Percentiles rank a stretch among this genome's conserved stretches.
Conservation (phyloP, 2,797 vertebrate species). For the Pseudopleuronectes americanus region DNA sequence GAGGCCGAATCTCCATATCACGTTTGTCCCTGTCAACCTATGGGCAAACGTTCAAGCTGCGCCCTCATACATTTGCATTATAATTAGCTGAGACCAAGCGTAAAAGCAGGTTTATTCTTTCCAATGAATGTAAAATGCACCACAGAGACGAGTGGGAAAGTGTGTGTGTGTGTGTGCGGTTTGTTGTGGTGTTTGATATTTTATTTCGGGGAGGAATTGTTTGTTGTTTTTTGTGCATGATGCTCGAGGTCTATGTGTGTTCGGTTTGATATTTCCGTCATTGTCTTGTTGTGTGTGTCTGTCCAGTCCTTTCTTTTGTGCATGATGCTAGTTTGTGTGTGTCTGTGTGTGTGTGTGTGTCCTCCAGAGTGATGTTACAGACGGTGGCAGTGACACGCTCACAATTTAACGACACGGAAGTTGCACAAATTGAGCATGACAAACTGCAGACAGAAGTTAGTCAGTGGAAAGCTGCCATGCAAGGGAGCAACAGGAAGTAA, state of each 20-base stretch:
- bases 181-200: constrained; percentile 38
- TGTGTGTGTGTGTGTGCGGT: constrained; percentile 16
- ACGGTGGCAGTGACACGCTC: constrained; percentile 57
- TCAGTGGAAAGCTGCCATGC: constrained; percentile 48
- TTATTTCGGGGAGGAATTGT: constrained; percentile 32
- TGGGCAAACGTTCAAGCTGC: constrained; percentile 67
- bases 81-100: constrained; percentile 67
- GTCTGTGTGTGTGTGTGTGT: too few relatives aligned
- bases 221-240: constrained; percentile 42
- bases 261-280: too few relatives aligned
- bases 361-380: constrained; percentile 50
- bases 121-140: constrained; percentile 39
- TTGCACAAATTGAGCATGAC: constrained; percentile 75
- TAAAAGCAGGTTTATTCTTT: constrained; percentile 59
- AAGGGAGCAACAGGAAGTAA: constrained; percentile 26
- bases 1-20: constrained; percentile 73
- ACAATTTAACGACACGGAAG: constrained; percentile 52
- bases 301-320: constrained; percentile 32
- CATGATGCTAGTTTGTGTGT: constrained; percentile 10
- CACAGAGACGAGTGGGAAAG: constrained; percentile 22
- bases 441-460: constrained; percentile 63
- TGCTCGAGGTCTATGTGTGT: constrained; percentile 9
- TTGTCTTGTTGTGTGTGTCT: not conserved
- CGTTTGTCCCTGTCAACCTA: constrained; percentile 82
- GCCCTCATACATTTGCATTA: constrained; percentile 79